phyloP scores from a whole-genome alignment of 37 sponge, comb jelly and placozoan genomes.

The Mnemiopsis leidyi region DNA sequence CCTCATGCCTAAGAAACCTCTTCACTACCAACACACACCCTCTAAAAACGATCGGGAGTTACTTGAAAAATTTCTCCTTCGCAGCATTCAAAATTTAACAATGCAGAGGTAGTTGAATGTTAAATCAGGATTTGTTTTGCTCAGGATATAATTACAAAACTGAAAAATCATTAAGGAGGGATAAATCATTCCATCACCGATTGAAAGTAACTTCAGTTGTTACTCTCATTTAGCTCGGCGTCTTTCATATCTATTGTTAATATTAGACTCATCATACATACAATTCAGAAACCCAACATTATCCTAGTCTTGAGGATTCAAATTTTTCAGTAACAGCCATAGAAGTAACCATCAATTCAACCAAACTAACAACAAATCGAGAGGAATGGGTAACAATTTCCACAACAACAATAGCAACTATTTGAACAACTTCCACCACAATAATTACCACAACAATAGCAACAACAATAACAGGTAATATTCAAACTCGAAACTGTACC shows the following conservation, averaged over 20 bases:
- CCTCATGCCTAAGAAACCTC: neutral
- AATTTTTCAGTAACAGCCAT: neutral
- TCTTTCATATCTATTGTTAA: too few species aligned
- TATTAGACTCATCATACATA: too few species aligned
- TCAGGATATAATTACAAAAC: too few species aligned
- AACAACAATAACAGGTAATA: slow-evolving; percentile 42
- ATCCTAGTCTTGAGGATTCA: too few species aligned
- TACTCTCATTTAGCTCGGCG: too few species aligned
- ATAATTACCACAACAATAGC: neutral
- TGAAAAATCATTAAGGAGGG: too few species aligned
- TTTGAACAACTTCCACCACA: slow-evolving; percentile 27
- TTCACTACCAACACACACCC: neutral
- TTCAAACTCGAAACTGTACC: too few species aligned
- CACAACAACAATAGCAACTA: neutral
- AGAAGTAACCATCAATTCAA: neutral
- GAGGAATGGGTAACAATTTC: slow-evolving; percentile 9
- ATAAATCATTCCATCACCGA: too few species aligned
- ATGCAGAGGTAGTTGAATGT: neutral
- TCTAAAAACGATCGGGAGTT: neutral
- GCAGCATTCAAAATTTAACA: neutral
- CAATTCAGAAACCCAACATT: too few species aligned
- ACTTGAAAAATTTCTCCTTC: neutral
- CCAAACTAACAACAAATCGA: neutral
- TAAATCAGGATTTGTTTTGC: too few species aligned
- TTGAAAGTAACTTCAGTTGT: too few species aligned